Conservation (phyloP, 2,113 vertebrate genomes). For the Australoheros scitulus region DNA sequence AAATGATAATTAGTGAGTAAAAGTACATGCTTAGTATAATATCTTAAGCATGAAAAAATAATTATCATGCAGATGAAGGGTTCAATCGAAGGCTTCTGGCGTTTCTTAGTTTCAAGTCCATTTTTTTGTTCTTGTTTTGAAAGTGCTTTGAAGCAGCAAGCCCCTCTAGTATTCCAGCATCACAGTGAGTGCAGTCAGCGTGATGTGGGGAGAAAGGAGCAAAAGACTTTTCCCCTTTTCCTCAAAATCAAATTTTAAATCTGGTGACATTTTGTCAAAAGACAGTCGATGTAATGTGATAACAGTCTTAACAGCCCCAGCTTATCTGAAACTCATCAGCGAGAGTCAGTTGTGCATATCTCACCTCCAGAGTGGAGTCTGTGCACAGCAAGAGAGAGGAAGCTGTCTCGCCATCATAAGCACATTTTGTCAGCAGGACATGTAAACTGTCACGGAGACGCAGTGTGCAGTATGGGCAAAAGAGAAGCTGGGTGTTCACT, state of each 20-base stretch:
- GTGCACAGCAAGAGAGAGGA: constrained; percentile 60
- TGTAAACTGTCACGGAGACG: constrained; percentile 72
- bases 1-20: neutral
- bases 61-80: neutral
- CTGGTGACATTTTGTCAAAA: constrained; percentile 19
- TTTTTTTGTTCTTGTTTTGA: neutral
- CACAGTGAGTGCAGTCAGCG: neutral
- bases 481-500: constrained; percentile 41
- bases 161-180: neutral
- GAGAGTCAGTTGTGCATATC: constrained; percentile 50
- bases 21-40: neutral
- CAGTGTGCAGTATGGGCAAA: constrained; percentile 31
- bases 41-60: neutral
- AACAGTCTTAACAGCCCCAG: constrained; percentile 2
- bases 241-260: neutral
- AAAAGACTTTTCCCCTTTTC: neutral
- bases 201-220: neutral
- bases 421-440: constrained; percentile 68
- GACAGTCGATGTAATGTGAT: neutral
- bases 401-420: constrained; percentile 55
- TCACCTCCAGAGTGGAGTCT: constrained; percentile 50
- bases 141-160: neutral
- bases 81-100: neutral
- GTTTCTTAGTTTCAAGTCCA: neutral
- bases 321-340: constrained; percentile 35